phyloP scores from a whole-genome alignment of 2,113 vertebrate species.

The Cromileptes altivelis region DNA sequence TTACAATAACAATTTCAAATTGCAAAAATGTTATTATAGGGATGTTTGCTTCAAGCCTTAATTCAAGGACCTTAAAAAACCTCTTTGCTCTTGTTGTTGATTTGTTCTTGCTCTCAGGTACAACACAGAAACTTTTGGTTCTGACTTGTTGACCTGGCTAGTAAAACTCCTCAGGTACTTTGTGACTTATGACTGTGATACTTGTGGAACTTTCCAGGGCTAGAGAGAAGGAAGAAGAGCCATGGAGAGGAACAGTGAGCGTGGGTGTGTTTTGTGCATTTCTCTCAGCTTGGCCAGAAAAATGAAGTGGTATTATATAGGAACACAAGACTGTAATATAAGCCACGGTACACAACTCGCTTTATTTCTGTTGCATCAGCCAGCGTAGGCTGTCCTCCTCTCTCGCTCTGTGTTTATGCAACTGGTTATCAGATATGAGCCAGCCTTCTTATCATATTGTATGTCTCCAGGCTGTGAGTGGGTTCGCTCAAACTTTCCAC shows the following conservation, averaged over 20 bases:
- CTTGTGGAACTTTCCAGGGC: conserved; percentile 28
- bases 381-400: conserved; percentile 60
- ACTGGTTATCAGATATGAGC: conserved; percentile 69
- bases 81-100: not conserved
- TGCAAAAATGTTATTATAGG: too few species aligned
- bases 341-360: conserved; percentile 18
- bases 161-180: conserved; percentile 15
- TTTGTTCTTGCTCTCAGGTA: conserved; percentile 1
- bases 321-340: conserved; percentile 38
- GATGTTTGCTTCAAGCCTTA: not conserved
- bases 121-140: not conserved
- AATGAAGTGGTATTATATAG: conserved; percentile 42
- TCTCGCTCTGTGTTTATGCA: conserved; percentile 63
- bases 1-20: not conserved
- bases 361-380: conserved; percentile 67
- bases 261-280: conserved; percentile 43
- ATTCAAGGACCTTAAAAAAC: not conserved
- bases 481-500: conserved; percentile 65
- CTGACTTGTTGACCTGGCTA: not conserved
- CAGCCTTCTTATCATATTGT: conserved; percentile 68
- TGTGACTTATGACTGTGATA: not conserved
- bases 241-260: not conserved
- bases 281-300: conserved; percentile 31
- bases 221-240: not conserved
- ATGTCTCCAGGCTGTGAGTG: conserved; percentile 71